These are phyloP conservation scores for Rhingia campestris DNA, from an alignment of 2,888 invertebrate genomes.

Conservation along the genomic window DNA sequence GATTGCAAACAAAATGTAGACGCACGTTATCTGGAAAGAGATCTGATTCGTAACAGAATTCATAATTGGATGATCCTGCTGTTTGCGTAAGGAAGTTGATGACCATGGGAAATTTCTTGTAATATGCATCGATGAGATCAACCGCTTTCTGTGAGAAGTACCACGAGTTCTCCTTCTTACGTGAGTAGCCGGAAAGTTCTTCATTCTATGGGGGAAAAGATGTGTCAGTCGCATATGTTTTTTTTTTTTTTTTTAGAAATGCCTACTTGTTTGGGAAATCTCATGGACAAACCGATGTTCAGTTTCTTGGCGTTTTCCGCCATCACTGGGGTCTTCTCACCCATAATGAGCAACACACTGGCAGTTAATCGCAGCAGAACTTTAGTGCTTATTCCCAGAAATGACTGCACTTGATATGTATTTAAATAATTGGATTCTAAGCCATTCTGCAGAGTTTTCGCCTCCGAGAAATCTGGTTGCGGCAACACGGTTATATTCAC, in stretches of 20 bases:
- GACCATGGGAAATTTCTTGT: constrained; percentile 88
- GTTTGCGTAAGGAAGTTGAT: constrained; percentile 85
- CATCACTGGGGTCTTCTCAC: constrained; percentile 81
- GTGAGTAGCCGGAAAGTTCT: constrained; percentile 92
- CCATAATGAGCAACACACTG: constrained; percentile 87
- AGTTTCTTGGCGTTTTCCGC: constrained; percentile 83
- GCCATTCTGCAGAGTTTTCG: constrained; percentile 76
- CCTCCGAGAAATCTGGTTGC: constrained; percentile 78
- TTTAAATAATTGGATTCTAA: constrained; percentile 77
- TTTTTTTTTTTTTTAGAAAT: not conserved
- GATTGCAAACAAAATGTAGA: not conserved
- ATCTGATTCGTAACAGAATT: constrained; percentile 87
- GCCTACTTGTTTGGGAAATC: constrained; percentile 91
- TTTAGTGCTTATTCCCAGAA: constrained; percentile 86
- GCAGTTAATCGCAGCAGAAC: constrained; percentile 94
- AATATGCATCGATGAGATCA: constrained; percentile 88
- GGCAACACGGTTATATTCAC: constrained; percentile 79
- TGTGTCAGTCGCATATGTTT: not conserved
- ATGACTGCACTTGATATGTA: constrained; percentile 77
- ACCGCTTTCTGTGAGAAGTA: constrained; percentile 90
- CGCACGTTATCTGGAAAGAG: constrained; percentile 86
- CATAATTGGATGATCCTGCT: constrained; percentile 81
- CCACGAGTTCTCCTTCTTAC: constrained; percentile 89
- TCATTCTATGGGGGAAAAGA: constrained; percentile 83
- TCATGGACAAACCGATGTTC: constrained; percentile 95